phyloP scores from a whole-genome alignment of 2,797 vertebrate species.

The Myripristis murdjan region DNA sequence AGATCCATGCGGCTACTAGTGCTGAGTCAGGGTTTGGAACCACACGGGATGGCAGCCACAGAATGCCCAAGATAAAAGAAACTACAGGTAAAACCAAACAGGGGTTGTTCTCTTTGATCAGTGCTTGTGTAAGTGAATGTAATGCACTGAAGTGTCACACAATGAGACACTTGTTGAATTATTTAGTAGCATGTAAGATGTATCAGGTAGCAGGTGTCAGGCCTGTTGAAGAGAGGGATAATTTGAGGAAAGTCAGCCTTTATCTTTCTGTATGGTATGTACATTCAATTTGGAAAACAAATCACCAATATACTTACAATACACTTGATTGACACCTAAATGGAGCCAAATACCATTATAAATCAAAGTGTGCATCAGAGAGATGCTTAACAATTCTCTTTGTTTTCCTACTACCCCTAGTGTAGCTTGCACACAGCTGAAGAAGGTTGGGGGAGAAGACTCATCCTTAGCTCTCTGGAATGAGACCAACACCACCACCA shows the following conservation, averaged over 20 bases:
- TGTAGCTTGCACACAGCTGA: constrained; percentile 98
- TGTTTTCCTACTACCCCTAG: constrained; percentile 96
- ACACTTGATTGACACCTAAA: no score
- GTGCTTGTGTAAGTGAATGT: constrained; percentile 7
- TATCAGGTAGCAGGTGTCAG: not conserved
- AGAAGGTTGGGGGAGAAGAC: constrained; percentile 91
- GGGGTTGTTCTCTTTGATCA: constrained; percentile 42
- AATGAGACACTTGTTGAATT: constrained; percentile 19
- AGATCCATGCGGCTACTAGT: constrained; percentile 91
- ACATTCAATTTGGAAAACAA: no score
- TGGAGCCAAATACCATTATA: not conserved
- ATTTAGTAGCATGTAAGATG: constrained; percentile 17
- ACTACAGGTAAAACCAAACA: constrained; percentile 97
- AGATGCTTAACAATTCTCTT: constrained; percentile 94
- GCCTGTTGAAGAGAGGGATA: constrained; percentile 29
- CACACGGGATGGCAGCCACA: constrained; percentile 92
- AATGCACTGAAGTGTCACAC: constrained; percentile 12
- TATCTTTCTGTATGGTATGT: no score
- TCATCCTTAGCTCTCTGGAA: constrained; percentile 92
- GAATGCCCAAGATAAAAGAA: constrained; percentile 98
- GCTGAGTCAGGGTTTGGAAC: constrained; percentile 90
- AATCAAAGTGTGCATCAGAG: constrained; percentile 56
- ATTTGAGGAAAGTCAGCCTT: constrained; percentile 26
- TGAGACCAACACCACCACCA: constrained; percentile 89
- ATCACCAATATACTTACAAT: no score